Base-by-base conservation (phyloP, 2,888 invertebrate genomes). In the Theodoxus fluviatilis region DNA sequence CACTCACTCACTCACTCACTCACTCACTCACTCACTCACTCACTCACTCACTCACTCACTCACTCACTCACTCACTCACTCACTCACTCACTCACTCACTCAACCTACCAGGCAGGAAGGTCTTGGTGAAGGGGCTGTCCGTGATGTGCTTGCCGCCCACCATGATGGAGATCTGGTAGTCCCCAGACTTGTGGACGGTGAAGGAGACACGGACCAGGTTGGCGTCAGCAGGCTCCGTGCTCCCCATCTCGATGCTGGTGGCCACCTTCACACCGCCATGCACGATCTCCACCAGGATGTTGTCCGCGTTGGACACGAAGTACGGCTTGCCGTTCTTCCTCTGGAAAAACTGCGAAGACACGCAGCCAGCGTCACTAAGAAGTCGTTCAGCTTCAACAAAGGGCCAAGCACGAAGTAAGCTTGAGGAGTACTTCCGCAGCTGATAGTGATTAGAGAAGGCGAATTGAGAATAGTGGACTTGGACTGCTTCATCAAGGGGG, bases 131-230 rank as follows among this genome's bases (percentile, higher is more conserved):
- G 68, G 96, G 96, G 78, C 94, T 94, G 76, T 95, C 95, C 73
- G 92, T 91, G 68, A 95, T 93, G 80, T 92, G 93, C 73, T 82
- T 81, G 28, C 92, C 92, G 71, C 92, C 94, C 72, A 96, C 93
- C 87, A 94, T 91, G 70, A 96, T 91, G 65, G 93, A 92, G 78
- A 97, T 93, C 82, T 92, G 91, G 88, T 97, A 96, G 79, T 93
- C 92, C 40, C 96, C 96, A 28, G 96, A 94, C 78, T 93, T 93
- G 76, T 96, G 92, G 73, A 96, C 96, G 6, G 94, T 95, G 89
- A 96, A 97, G 86, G 95, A 94, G 69, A 94, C 94, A 80, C 93
- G 92, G 68, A 94, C 94, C 57, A 93, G 91, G 88, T 96, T 94
- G 70, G 94, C 94, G 83, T 92, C 92, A 81, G 93, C 91, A 28